phyloP scores from a whole-genome alignment of 2,113 vertebrate genomes.

The Colius striatus region DNA sequence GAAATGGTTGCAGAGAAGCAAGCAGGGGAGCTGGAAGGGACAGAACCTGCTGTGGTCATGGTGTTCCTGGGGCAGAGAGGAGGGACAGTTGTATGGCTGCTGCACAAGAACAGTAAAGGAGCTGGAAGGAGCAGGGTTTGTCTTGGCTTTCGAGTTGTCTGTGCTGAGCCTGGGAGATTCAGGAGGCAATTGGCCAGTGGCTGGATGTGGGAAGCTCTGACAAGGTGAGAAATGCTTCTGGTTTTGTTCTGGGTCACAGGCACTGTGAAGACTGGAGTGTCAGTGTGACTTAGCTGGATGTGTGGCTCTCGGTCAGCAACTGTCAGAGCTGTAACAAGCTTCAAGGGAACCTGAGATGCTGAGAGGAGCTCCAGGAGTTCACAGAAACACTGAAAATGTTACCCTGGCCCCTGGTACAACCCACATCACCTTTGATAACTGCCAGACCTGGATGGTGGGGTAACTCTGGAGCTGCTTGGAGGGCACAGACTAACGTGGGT shows the following conservation, averaged over 20 bases:
- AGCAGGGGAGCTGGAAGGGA: fast-evolving
- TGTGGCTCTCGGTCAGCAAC: neutral
- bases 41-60: fast-evolving
- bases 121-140: neutral
- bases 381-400: neutral
- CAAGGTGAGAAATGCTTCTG: neutral
- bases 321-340: neutral
- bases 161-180: neutral
- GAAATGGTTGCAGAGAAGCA: neutral
- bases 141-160: neutral
- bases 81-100: neutral
- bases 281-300: neutral
- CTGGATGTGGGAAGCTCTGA: neutral
- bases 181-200: neutral
- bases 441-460: neutral
- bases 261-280: neutral
- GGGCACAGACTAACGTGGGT: neutral
- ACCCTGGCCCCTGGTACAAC: no score
- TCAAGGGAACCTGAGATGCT: neutral
- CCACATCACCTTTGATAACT: neutral
- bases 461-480: neutral
- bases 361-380: neutral
- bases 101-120: neutral
- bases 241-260: neutral
- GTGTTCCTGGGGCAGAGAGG: neutral